Conservation (phyloP, 2,113 vertebrate species). For the Petromus typicus region DNA sequence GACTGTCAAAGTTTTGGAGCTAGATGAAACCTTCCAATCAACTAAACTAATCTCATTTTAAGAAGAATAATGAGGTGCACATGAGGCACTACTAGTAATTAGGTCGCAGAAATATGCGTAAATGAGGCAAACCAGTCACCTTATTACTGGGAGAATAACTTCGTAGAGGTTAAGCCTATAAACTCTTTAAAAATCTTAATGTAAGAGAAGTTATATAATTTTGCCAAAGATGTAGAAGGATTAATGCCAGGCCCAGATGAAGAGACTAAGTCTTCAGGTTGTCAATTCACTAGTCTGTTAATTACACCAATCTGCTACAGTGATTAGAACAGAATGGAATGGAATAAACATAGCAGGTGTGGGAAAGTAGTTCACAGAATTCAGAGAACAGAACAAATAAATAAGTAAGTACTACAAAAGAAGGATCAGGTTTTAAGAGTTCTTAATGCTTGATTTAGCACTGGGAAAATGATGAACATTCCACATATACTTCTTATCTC, state of each 20-base stretch:
- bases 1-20: constrained; percentile 51
- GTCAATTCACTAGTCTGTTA: constrained; percentile 51
- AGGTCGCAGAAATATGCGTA: constrained; percentile 2
- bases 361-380: constrained; percentile 44
- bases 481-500: constrained; percentile 31
- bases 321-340: constrained; percentile 41
- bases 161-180: not conserved
- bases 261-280: constrained; percentile 49
- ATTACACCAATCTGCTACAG: constrained; percentile 48
- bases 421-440: not conserved
- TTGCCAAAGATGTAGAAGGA: constrained; percentile 31
- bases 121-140: not conserved
- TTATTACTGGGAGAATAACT: not conserved
- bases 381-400: constrained; percentile 51
- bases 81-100: too few species aligned
- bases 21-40: constrained; percentile 14
- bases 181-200: not conserved
- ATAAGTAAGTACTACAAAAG: not conserved
- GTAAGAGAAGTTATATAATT: not conserved
- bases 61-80: constrained; percentile 40
- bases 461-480: not conserved
- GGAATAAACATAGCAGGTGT: constrained; percentile 55
- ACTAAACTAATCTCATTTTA: constrained; percentile 46
- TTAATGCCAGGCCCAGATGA: constrained; percentile 59
- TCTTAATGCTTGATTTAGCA: not conserved